Conservation (phyloP, 1,140 invertebrate genomes). For the Cyclargus thomasi region DNA sequence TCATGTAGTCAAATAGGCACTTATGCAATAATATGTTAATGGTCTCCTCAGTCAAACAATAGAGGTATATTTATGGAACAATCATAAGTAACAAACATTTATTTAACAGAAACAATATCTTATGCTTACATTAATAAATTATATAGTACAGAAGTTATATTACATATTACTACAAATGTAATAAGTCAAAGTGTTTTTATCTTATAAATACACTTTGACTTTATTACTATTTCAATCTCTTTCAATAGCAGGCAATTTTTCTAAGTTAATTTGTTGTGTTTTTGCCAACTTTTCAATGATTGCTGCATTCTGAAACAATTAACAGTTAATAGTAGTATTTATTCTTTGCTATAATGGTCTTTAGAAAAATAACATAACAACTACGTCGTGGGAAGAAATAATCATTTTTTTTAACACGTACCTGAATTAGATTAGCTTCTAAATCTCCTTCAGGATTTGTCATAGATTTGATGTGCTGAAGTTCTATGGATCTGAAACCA, state of each 20-base stretch:
- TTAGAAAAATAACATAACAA: no score
- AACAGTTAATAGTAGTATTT: not conserved
- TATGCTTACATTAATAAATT: no score
- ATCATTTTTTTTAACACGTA: slow-evolving; percentile 25
- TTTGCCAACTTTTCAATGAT: slow-evolving; percentile 38
- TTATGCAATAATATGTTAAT: no score
- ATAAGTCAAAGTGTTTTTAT: no score
- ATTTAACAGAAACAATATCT: no score
- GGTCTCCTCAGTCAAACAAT: no score
- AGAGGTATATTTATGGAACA: no score
- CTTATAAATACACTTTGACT: slow-evolving; percentile 3
- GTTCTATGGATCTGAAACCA: slow-evolving; percentile 44
- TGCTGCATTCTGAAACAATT: slow-evolving; percentile 47
- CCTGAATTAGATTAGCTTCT: slow-evolving; percentile 47
- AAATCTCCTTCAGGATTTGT: slow-evolving; percentile 47
- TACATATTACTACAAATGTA: no score
- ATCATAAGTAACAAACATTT: no score
- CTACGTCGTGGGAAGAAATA: no score
- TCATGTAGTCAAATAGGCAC: no score
- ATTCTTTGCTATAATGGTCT: not conserved
- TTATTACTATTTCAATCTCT: slow-evolving; percentile 15
- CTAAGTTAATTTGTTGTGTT: slow-evolving; percentile 41
- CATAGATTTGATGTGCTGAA: slow-evolving; percentile 49
- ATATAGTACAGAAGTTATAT: no score
- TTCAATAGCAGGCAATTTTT: slow-evolving; percentile 37